These are phyloP conservation scores for Geopemphigus sp. DNA, from an alignment of 1,140 invertebrate genomes.

Conservation along the genomic window DNA sequence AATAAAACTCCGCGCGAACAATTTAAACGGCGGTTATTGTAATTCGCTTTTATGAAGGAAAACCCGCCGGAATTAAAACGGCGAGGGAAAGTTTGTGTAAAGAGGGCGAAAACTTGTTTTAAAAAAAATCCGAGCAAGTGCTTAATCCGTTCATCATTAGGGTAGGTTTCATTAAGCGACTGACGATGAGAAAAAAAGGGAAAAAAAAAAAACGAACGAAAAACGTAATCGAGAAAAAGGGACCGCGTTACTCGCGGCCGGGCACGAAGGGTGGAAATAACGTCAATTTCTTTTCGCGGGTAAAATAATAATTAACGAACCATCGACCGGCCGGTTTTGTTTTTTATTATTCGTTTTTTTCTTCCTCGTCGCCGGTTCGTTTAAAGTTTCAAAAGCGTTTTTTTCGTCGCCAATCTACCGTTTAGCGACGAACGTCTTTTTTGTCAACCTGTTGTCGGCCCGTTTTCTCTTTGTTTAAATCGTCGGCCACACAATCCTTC, in stretches of 20 bases:
- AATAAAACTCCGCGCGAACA: slow-evolving; percentile 1
- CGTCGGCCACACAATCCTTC: no score
- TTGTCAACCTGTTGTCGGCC: slow-evolving; percentile 38
- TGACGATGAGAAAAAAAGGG: neutral
- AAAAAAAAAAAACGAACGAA: slow-evolving; percentile 14
- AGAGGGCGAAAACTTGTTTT: slow-evolving; percentile 1
- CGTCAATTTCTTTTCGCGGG: slow-evolving; percentile 26
- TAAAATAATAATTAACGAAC: slow-evolving; percentile 46
- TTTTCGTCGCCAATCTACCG: slow-evolving; percentile 20
- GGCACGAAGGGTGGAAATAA: slow-evolving; percentile 4
- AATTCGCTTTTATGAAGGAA: slow-evolving; percentile 10
- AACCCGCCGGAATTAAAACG: neutral
- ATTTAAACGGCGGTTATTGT: slow-evolving; percentile 7
- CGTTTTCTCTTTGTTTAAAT: neutral
- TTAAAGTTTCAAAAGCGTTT: slow-evolving; percentile 44
- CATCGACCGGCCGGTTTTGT: neutral
- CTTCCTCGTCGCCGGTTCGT: slow-evolving; percentile 10
- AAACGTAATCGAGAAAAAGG: slow-evolving; percentile 41
- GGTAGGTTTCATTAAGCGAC: slow-evolving; percentile 47
- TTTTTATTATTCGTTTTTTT: neutral
- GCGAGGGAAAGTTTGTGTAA: neutral
- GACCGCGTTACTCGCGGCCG: slow-evolving; percentile 13
- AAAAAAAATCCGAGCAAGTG: neutral
- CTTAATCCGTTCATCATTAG: slow-evolving; percentile 47
- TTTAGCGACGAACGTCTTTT: slow-evolving; percentile 28